A percentile compares a stretch with the other conserved stretches of the same genome.
phyloP scores from a whole-genome alignment of 2,113 vertebrate species.

The Ceratotherium simum region DNA sequence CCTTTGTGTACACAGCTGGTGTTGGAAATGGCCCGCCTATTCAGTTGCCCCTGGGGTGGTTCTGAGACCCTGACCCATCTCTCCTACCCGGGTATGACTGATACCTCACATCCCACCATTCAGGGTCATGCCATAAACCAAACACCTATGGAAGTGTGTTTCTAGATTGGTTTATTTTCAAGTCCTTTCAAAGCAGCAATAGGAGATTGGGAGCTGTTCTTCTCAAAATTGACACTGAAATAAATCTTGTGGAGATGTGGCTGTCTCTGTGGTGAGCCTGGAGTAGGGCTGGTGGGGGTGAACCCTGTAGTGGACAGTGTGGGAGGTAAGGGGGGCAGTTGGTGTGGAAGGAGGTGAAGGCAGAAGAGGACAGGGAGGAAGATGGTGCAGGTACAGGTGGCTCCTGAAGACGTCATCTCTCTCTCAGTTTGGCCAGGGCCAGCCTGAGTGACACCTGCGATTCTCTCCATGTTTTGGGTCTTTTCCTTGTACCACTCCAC shows the following conservation, averaged over 20 bases:
- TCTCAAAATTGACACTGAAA: not conserved
- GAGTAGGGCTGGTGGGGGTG: not conserved
- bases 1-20: no score
- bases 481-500: not conserved
- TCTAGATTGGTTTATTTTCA: not conserved
- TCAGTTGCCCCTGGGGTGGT: not conserved
- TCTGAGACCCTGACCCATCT: not conserved
- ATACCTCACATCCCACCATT: not conserved
- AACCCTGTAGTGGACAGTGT: not conserved
- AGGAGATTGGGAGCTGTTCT: not conserved
- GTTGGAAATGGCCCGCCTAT: accelerated
- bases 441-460: accelerated
- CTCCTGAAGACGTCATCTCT: accelerated
- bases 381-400: no score
- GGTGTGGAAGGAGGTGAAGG: no score
- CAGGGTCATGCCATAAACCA: not conserved
- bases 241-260: no score
- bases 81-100: not conserved
- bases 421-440: not conserved
- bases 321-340: accelerated
- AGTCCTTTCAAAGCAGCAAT: not conserved
- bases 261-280: not conserved
- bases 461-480: not conserved
- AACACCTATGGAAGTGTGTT: no score
- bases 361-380: accelerated